Evolutionary conservation across 2,797 vertebrate genomes (phyloP), one percentile per base, ranked within the genome.

Genomic region (Propithecus perrieri): DNA sequence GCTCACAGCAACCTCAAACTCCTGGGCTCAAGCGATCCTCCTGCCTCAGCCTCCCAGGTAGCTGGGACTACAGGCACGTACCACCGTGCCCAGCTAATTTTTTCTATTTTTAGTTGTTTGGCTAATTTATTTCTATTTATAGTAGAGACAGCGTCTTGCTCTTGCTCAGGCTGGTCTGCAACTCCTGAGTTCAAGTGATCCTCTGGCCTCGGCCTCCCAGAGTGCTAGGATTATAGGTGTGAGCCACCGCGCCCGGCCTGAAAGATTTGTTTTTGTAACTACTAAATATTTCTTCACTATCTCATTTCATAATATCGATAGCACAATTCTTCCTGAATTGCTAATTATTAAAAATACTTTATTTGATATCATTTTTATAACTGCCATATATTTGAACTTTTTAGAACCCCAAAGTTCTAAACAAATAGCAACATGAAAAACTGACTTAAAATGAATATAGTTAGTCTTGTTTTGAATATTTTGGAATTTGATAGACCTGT

Each of bases 311-410:
- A 78, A 69, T 61, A 67, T 35, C 81, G 35, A 86, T 74, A 53
- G 55, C 67, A 91, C 5, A 94, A 59, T 78, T 55, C 4, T 65
- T 95, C 18, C 18, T 85, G 17, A 59, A 57, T 81, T 93, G 24
- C 28, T 80, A 81, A 83, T 84, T 89, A 89, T 85, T 87, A 78
- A 84, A 95, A 69, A 67, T 81, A 35, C 46, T 91, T 88, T 71
- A 80, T 35, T 33, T 94, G 88, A 65, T 94, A 22, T 75, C 81
- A 55, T 74, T 96, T 74, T 94, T 86, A 48, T 88, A 84, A 67
- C 38, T 55, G 18, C 50, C 33, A 12, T 75, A 55, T 59, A 57
- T 81, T 81, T 89, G 67, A 88, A 78, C 46, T 59, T 85, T 89
- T 91, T 89, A 57, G 76, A 78, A 81, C n/a, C 5, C 24, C 50